phyloP scores from a whole-genome alignment of 1,140 invertebrate genomes.

The Rhynchophorus ferrugineus region DNA sequence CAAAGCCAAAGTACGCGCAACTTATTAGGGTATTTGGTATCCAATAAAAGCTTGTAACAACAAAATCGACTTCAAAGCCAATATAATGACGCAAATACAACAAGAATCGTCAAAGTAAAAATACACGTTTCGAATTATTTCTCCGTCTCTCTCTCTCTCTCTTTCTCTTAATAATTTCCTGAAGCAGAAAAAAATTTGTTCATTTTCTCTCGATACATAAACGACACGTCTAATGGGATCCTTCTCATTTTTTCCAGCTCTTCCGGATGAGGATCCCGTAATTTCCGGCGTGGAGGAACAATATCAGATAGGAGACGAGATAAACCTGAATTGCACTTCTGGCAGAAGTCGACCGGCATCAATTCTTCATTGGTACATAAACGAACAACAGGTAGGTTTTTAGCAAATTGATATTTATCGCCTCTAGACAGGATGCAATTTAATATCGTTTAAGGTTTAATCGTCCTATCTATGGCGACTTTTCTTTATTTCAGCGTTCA shows the following conservation, averaged over 20 bases:
- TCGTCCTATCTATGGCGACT: too few species aligned
- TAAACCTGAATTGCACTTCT: slow-evolving; percentile 78
- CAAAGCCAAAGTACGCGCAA: too few species aligned
- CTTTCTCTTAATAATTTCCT: too few species aligned
- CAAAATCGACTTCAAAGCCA: too few species aligned
- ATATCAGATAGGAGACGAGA: slow-evolving; percentile 69
- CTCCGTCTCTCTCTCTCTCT: too few species aligned
- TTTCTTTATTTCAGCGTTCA: too few species aligned
- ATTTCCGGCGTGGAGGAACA: slow-evolving; percentile 72
- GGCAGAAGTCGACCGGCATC: slow-evolving; percentile 71
- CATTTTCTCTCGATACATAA: neutral
- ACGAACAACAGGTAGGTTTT: slow-evolving; percentile 60
- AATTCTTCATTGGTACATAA: slow-evolving; percentile 72
- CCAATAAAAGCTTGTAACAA: too few species aligned
- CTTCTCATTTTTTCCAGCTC: slow-evolving; percentile 46
- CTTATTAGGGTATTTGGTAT: too few species aligned
- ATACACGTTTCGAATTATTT: too few species aligned
- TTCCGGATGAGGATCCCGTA: slow-evolving; percentile 66
- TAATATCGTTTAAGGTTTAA: neutral
- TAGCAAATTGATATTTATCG: neutral
- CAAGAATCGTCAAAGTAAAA: too few species aligned
- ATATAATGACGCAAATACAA: too few species aligned
- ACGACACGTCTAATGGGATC: neutral
- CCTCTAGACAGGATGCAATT: neutral
- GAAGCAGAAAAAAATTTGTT: too few species aligned